Evolutionary conservation across 2,113 vertebrate genomes (phyloP), one percentile per base, ranked within the genome.

Genomic region (Isurus oxyrinchus): DNA sequence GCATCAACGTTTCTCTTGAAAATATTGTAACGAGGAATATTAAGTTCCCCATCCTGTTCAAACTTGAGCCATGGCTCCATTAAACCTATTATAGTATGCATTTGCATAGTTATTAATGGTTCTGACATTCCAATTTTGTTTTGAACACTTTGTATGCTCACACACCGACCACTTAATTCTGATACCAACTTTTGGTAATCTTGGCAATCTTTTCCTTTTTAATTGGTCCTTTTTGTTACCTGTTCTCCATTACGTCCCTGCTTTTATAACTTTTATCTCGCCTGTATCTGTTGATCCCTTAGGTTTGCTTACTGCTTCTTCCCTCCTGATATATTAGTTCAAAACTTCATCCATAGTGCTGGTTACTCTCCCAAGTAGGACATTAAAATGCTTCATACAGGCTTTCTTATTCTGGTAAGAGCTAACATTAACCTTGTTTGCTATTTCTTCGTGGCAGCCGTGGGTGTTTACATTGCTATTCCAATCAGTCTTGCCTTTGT

Each of bases 401-500:
- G 40, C 81, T 84, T 84, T 21, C 13, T 27, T 61, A n/a, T 59
- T 91, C 10, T 59, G 4, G 3, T 57, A 90, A 90, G 87, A 90
- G 5, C 27, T 35, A 90, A 53, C 8, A 57, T 90, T 55, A 55
- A 27, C 44, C 53, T 55, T 86, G 14, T 86, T 86, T 86, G 19
- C 21, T 44, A 44, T 19, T 40, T 86, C 81, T 49, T 44, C 81
- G 16, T 19, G 21, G 87, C 53, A 90, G 25, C 11, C 25, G 8
- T 57, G 87, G 53, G 10, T 90, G 53, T 31, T 66, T 66, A 94
- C 3, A 94, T 40, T n/a, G 35, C 40, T n/a, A 61, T 61, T 94
- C 59, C 59, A 94, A 63, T 66, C 91, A 94, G 63, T 66, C n/a
- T 63, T 66, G 91, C 63, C 61, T 94, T 94, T 40, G 61, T 66